A percentile compares a stretch with the other conserved stretches of the same genome.
These are phyloP conservation scores for Drosophila lowei DNA, from an alignment of 1,140 invertebrate species.

Conservation along the genomic window DNA sequence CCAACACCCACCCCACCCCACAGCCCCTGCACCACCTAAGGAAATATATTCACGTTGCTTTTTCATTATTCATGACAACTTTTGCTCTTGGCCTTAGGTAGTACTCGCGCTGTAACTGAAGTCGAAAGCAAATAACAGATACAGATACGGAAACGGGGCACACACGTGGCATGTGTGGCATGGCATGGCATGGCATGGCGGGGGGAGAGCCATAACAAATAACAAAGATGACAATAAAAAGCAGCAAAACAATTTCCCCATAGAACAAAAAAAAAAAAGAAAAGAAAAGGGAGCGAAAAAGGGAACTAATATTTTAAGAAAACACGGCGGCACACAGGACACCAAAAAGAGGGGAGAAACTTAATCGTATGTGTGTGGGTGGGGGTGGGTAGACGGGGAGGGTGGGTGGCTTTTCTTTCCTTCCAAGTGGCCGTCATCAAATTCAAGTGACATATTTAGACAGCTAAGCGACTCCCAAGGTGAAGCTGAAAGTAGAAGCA, in stretches of 20 bases:
- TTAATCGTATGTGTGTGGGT: conserved; percentile 47
- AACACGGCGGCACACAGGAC: conserved; percentile 35
- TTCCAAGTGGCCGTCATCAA: conserved; percentile 76
- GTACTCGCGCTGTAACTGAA: conserved; percentile 56
- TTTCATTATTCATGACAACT: conserved; percentile 82
- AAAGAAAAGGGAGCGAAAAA: conserved; percentile 29
- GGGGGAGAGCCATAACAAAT: conserved; percentile 55
- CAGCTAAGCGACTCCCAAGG: conserved; percentile 80
- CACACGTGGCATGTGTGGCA: background rate
- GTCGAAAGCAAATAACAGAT: conserved; percentile 65
- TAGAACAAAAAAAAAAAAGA: conserved; percentile 33
- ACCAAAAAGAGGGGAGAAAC: conserved; percentile 27
- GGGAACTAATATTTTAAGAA: conserved; percentile 81
- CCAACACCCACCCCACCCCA: background rate
- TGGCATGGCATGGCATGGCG: background rate
- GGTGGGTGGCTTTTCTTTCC: conserved; percentile 10
- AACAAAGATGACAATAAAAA: conserved; percentile 81
- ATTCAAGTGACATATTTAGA: conserved; percentile 82
- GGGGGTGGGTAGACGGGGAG: conserved; percentile 15
- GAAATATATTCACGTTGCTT: conserved; percentile 78
- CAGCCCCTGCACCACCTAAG: conserved; percentile 26
- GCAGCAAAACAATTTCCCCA: conserved; percentile 76
- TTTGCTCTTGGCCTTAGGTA: conserved; percentile 50
- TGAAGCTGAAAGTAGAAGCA: conserved; percentile 49
- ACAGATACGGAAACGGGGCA: conserved; percentile 34